phyloP scores from a whole-genome alignment of 1,140 invertebrate genomes.

The Drosophila nigromelanica region DNA sequence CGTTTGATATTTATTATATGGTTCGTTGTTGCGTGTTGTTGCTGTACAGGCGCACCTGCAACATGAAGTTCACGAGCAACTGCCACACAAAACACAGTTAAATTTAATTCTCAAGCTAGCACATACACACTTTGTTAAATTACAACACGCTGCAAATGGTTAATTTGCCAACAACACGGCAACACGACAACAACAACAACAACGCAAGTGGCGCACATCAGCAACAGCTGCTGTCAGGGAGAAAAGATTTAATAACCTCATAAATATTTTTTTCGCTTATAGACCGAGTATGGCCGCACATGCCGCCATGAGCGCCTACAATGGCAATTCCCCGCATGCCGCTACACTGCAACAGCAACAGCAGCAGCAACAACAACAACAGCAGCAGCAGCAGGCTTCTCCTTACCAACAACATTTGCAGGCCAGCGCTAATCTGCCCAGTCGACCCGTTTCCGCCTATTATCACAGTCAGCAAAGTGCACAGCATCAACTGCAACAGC shows the following conservation, averaged over 20 bases:
- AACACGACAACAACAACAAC: conserved; percentile 8
- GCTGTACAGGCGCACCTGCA: conserved; percentile 38
- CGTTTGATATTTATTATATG: not conserved
- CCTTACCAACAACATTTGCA: conserved; percentile 56
- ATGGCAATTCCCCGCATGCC: conserved; percentile 81
- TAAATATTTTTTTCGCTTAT: conserved; percentile 21
- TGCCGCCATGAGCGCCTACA: conserved; percentile 79
- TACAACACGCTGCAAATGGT: not conserved
- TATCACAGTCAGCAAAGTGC: conserved; percentile 73
- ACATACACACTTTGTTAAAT: conserved; percentile 1
- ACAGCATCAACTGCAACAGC: conserved; percentile 65
- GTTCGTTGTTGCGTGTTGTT: conserved; percentile 35
- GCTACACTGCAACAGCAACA: conserved; percentile 54
- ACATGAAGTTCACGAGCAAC: conserved; percentile 10
- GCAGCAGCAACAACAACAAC: conserved; percentile 63
- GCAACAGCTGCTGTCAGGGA: conserved; percentile 18
- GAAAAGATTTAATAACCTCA: not conserved
- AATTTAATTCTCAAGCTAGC: not conserved
- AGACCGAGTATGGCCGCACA: conserved; percentile 69
- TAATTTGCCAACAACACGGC: conserved; percentile 4
- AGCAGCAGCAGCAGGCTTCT: conserved; percentile 56
- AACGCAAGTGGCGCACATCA: not conserved
- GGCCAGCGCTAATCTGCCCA: conserved; percentile 62
- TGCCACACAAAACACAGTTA: conserved; percentile 9
- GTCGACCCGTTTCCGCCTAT: conserved; percentile 75